Base-by-base conservation (phyloP, 2,888 invertebrate genomes). In the Orthonychiurus folsomi region DNA sequence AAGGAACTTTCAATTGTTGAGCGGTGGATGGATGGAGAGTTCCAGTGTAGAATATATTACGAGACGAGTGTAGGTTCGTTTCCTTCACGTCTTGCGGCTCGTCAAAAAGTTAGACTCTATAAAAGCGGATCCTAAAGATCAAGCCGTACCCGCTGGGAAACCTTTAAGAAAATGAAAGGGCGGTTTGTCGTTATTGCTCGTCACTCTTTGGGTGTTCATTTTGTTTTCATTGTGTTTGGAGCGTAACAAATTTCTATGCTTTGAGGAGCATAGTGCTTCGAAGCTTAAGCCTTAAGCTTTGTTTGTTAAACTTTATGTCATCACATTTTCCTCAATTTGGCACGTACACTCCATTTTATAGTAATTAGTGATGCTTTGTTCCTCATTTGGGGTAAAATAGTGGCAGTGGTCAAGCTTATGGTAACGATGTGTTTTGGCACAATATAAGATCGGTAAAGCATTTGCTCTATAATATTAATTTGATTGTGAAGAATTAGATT, bases 71-170 rank as follows among this genome's bases (percentile, higher is more conserved):
- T n/a, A n/a, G n/a, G n/a, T n/a, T n/a, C n/a, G n/a, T n/a, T n/a
- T n/a, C n/a, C n/a, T n/a, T n/a, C n/a, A n/a, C n/a, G n/a, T n/a
- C 37, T 37, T 37, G 37, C 37, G 37, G 37, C 37, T 37, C 37
- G 37, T 37, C 37, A 37, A 37, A 37, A 15, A 9, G 5, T 37
- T 37, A 37, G 37, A 37, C 9, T 37, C 37, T 37, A 37, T 37
- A 37, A 37, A 37, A 37, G 15, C 37, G 37, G 37, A 37, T 5
- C 9, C 15, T 9, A 37, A 37, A 37, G 37, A 37, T 37, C 37
- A 37, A 37, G 37, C n/a, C n/a, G n/a, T n/a, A 37, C 37, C 37
- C 37, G 37, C 37, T 37, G 37, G 15, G 37, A 37, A 37, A 37
- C 37, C 37, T 37, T 37, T 37, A 37, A 37, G 37, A 37, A 37